Conservation (phyloP, 1,140 invertebrate species). For the Paracyclopina nana region DNA sequence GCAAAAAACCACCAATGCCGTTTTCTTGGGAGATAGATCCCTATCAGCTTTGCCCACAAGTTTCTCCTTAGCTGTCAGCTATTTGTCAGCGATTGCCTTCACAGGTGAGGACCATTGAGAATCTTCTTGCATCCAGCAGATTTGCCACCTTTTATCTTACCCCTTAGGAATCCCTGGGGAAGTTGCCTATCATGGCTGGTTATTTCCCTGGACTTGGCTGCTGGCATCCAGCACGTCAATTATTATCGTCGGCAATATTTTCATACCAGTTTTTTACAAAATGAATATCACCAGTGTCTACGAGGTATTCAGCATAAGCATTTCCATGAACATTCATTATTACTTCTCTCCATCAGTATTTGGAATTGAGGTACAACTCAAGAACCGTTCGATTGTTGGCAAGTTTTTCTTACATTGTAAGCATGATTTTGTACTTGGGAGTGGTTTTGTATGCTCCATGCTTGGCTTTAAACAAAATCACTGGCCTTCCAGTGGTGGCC, state of each 20-base stretch:
- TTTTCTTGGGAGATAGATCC: not conserved
- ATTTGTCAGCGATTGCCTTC: not conserved
- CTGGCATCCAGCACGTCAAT: not conserved
- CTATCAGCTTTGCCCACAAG: not conserved
- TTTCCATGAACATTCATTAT: not conserved
- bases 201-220: not conserved
- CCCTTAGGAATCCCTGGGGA: not conserved
- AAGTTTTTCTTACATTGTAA: not conserved
- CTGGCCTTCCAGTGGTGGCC: not conserved
- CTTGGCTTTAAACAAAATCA: not conserved
- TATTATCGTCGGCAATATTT: not conserved
- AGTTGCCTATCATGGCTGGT: not conserved
- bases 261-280: constrained; percentile 1
- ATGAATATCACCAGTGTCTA: constrained; percentile 1
- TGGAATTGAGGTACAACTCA: constrained; percentile 1
- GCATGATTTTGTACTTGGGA: not conserved
- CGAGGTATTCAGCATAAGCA: not conserved
- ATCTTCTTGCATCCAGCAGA: too few species aligned
- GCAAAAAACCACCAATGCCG: not conserved
- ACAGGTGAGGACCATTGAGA: too few species aligned
- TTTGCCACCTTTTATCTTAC: too few species aligned
- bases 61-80: constrained; percentile 1
- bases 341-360: not conserved
- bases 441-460: not conserved
- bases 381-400: not conserved